phyloP scores from a whole-genome alignment of 2,797 vertebrate species.

The Picus viridis region DNA sequence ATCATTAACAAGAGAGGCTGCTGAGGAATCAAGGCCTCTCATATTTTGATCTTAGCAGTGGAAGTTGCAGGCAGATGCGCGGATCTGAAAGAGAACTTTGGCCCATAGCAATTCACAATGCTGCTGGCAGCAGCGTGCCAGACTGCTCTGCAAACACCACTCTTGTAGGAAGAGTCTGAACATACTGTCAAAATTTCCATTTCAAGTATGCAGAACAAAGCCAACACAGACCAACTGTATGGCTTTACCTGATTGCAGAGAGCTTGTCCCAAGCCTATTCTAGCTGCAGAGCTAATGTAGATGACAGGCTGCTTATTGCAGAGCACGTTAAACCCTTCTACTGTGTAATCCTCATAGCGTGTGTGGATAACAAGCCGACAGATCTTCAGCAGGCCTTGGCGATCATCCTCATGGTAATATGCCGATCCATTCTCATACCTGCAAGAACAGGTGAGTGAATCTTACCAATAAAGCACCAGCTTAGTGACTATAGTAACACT shows the following conservation, averaged over 20 bases:
- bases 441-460: slow-evolving; percentile 12
- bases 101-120: background rate
- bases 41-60: background rate
- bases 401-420: slow-evolving; percentile 95
- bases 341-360: slow-evolving; percentile 90
- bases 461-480: background rate
- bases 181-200: background rate
- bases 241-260: slow-evolving; percentile 91
- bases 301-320: slow-evolving; percentile 88
- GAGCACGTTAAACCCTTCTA: slow-evolving; percentile 89
- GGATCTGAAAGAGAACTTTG: background rate
- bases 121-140: background rate
- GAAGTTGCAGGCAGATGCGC: background rate
- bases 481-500: background rate
- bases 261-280: slow-evolving; percentile 90
- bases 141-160: background rate
- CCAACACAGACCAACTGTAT: background rate
- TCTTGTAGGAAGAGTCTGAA: background rate
- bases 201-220: background rate
- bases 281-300: slow-evolving; percentile 92
- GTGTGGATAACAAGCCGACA: slow-evolving; percentile 92
- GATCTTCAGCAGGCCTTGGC: slow-evolving; percentile 92
- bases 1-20: background rate
- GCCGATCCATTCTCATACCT: slow-evolving; percentile 96
- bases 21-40: background rate